A percentile compares a stretch with the other conserved stretches of the same genome.
Evolutionary conservation across 2,113 vertebrate species (phyloP).

Genomic region (Erythrocercus mccallii): DNA sequence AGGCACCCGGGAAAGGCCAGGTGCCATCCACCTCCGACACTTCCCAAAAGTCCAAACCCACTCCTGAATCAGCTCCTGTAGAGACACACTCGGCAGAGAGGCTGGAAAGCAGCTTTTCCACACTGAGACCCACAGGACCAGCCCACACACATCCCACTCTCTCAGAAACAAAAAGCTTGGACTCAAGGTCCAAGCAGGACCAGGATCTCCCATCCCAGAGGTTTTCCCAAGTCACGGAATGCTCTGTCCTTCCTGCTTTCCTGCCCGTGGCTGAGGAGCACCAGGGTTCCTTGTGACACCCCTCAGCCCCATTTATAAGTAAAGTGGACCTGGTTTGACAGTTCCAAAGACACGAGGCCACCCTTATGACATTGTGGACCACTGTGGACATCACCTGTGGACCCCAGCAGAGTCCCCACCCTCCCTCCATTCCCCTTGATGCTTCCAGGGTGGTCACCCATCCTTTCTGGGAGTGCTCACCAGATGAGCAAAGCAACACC

Average conservation of each 20-base stretch:
- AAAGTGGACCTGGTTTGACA: background rate
- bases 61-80: rapidly evolving
- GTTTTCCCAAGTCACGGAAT: rapidly evolving
- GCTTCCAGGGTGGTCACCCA: background rate
- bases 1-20: background rate
- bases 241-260: background rate
- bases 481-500: background rate
- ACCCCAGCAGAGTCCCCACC: background rate
- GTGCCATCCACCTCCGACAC: rapidly evolving
- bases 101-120: background rate
- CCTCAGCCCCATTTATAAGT: background rate
- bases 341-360: background rate
- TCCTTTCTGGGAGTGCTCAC: background rate
- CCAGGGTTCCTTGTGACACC: background rate
- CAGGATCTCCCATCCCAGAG: background rate
- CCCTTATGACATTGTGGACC: background rate
- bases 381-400: rapidly evolving
- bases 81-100: background rate
- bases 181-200: background rate
- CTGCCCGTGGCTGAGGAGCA: rapidly evolving
- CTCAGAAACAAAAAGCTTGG: background rate
- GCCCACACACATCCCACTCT: background rate
- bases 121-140: rapidly evolving
- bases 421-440: background rate
- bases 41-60: rapidly evolving